phyloP scores from a whole-genome alignment of 2,113 vertebrate genomes.

The Oreochromis tanganicae region DNA sequence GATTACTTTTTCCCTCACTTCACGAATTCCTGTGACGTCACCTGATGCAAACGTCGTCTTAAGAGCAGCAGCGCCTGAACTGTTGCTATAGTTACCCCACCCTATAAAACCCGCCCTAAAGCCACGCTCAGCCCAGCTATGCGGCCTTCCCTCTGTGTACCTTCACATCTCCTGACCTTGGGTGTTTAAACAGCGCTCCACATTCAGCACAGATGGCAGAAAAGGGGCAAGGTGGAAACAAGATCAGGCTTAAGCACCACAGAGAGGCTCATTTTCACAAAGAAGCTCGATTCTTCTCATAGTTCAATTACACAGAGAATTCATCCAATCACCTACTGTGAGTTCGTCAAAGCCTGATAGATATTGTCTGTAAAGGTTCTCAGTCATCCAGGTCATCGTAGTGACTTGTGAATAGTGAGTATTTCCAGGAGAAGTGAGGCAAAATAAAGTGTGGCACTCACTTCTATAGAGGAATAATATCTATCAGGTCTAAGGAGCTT shows the following conservation, averaged over 20 bases:
- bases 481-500: not conserved
- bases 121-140: not conserved
- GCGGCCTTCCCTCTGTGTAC: conserved; percentile 27
- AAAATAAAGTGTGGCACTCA: not conserved
- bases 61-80: not conserved
- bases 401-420: not conserved
- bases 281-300: not conserved
- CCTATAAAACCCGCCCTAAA: not conserved
- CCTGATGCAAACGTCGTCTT: not conserved
- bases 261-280: not conserved
- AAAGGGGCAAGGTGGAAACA: not conserved
- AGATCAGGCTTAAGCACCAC: not conserved
- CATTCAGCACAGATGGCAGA: not conserved
- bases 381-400: not conserved
- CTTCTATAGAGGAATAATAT: not conserved
- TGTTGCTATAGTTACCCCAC: conserved; percentile 25
- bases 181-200: not conserved
- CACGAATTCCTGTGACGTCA: not conserved
- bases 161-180: conserved; percentile 14
- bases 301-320: rapidly evolving
- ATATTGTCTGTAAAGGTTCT: not conserved
- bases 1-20: not conserved
- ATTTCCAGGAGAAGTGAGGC: not conserved
- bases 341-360: not conserved
- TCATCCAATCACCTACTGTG: not conserved